Evolutionary conservation across 2,113 vertebrate species (phyloP).

Genomic region (Hyperopisus bebe): DNA sequence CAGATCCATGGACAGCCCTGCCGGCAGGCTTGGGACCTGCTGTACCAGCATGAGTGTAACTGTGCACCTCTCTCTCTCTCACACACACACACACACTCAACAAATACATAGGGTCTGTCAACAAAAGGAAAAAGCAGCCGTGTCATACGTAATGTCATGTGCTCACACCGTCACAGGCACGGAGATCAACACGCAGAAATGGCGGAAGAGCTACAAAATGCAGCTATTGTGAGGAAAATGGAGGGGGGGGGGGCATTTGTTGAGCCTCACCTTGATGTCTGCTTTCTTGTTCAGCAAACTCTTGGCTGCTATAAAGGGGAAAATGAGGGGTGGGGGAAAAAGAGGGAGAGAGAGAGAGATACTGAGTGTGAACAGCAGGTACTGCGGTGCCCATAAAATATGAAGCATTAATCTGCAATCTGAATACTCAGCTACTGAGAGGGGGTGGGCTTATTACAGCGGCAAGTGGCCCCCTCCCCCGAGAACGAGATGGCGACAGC

Average conservation of each 20-base stretch:
- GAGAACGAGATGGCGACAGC: not conserved
- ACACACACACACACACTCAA: not conserved
- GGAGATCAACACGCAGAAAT: not conserved
- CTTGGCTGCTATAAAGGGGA: conserved; percentile 15
- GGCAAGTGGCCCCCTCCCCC: not conserved
- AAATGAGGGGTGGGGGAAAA: not conserved
- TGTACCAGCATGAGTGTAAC: not conserved
- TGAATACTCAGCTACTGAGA: conserved; percentile 5
- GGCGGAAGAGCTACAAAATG: not conserved
- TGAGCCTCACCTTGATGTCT: conserved; percentile 17
- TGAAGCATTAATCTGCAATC: not conserved
- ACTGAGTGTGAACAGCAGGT: not conserved
- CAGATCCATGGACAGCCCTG: not conserved
- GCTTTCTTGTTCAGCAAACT: conserved; percentile 28
- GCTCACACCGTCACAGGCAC: not conserved
- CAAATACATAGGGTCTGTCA: not conserved
- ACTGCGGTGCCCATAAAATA: not conserved
- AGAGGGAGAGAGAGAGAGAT: not conserved
- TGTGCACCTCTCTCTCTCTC: not conserved
- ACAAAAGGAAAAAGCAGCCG: not conserved
- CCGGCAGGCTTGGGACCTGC: not conserved
- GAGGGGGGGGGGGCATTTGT: not conserved
- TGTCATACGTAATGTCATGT: not conserved
- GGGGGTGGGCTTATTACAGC: not conserved
- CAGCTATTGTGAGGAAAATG: not conserved